phyloP scores from a whole-genome alignment of 2,113 vertebrate species.

The Corapipo altera region DNA sequence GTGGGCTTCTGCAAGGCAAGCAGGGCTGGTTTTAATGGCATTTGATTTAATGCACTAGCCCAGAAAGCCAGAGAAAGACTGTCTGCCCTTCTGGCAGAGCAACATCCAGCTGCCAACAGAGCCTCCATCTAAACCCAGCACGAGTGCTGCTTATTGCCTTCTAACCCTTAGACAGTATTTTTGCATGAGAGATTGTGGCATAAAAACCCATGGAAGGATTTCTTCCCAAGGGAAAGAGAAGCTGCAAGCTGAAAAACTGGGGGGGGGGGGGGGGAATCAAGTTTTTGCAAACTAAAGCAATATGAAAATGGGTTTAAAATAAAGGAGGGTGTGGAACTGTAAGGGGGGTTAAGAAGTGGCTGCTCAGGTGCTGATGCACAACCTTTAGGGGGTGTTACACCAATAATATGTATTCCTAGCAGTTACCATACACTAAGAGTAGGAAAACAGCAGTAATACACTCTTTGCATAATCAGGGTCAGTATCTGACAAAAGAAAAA shows the following conservation, averaged over 20 bases:
- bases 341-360: not conserved
- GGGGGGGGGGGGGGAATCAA: accelerated
- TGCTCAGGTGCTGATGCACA: not conserved
- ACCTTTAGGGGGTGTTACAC: not conserved
- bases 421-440: not conserved
- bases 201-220: not conserved
- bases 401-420: not conserved
- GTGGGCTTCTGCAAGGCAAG: conserved; percentile 78
- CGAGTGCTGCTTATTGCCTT: not conserved
- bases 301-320: not conserved
- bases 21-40: not conserved
- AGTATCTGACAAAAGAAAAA: not conserved
- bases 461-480: not conserved
- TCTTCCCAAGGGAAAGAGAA: not conserved
- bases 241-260: not conserved
- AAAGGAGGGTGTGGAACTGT: not conserved
- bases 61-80: not conserved
- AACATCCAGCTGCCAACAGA: not conserved
- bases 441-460: not conserved
- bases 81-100: not conserved
- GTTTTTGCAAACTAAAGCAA: not conserved
- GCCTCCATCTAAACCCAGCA: not conserved
- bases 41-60: not conserved
- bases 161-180: not conserved
- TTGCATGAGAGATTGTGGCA: not conserved